phyloP scores from a whole-genome alignment of 2,113 vertebrate genomes.

The Nematolebias whitei region DNA sequence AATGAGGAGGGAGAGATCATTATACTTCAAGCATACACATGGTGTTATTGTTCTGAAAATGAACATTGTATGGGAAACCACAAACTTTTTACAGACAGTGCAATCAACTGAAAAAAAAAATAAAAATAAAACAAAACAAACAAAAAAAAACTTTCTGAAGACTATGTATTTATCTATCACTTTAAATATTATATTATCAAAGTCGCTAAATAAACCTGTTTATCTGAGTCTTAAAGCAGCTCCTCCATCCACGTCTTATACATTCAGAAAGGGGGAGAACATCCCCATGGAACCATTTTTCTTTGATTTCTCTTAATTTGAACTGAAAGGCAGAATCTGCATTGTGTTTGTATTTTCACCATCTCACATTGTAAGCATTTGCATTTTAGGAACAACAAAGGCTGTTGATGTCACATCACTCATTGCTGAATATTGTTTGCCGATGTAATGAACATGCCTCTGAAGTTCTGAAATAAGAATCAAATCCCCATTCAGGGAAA shows the following conservation, averaged over 20 bases:
- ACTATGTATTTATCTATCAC: constrained; percentile 53
- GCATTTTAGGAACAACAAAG: constrained; percentile 82
- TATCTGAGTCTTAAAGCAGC: constrained; percentile 65
- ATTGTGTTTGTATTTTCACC: constrained; percentile 64
- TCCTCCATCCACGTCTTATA: constrained; percentile 56
- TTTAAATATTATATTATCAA: constrained; percentile 45
- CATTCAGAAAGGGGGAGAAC: constrained; percentile 64
- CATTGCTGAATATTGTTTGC: constrained; percentile 70
- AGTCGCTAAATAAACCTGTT: constrained; percentile 56
- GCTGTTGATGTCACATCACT: constrained; percentile 72
- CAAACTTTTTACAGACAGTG: too few species aligned
- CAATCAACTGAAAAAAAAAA: constrained; percentile 50
- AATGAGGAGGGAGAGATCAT: too few species aligned
- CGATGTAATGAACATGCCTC: constrained; percentile 72
- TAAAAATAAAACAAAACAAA: too few species aligned
- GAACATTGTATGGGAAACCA: too few species aligned
- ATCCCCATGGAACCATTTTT: constrained; percentile 72
- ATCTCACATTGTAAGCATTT: constrained; percentile 67
- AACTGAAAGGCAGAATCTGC: constrained; percentile 64
- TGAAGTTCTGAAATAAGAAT: constrained; percentile 73
- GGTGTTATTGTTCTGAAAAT: too few species aligned
- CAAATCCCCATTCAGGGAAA: constrained; percentile 68
- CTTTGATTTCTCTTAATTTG: constrained; percentile 70
- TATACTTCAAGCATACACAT: too few species aligned
- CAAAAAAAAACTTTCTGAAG: constrained; percentile 53